These are phyloP conservation scores for Orthosia cruda DNA, from an alignment of 2,888 invertebrate species.

Conservation along the genomic window DNA sequence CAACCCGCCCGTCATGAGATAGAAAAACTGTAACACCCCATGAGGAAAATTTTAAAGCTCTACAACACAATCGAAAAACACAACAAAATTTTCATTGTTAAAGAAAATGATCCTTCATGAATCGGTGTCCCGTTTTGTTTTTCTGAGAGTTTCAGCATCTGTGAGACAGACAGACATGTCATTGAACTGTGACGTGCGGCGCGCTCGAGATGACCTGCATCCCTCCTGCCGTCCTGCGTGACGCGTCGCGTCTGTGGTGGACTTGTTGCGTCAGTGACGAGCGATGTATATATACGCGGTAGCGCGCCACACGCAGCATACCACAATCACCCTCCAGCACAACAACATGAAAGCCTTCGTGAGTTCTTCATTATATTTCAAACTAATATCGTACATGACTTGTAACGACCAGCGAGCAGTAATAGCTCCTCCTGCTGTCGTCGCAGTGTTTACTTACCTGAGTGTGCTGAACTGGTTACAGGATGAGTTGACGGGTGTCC, in stretches of 20 bases:
- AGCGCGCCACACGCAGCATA: constrained; percentile 32
- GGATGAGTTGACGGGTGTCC: neutral
- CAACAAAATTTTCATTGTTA: neutral
- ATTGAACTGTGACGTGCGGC: neutral
- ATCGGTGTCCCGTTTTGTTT: neutral
- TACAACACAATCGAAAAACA: neutral
- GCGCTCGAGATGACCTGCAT: neutral
- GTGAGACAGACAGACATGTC: neutral
- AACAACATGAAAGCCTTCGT: constrained; percentile 65
- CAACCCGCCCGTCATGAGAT: too few species aligned
- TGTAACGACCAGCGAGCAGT: neutral
- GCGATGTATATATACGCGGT: constrained; percentile 38
- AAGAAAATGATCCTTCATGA: neutral
- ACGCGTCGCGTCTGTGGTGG: constrained; percentile 18
- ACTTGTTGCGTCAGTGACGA: constrained; percentile 23
- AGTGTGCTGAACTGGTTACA: neutral
- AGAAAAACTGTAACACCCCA: neutral
- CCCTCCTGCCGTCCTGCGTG: constrained; percentile 1
- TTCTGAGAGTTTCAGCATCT: neutral
- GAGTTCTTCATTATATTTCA: constrained; percentile 34
- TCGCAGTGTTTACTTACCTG: neutral
- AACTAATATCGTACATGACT: neutral
- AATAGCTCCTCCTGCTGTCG: neutral
- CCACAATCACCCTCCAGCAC: constrained; percentile 28
- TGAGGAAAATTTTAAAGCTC: neutral